Evolutionary conservation across 2,888 invertebrate species (phyloP).

Genomic region (Erannis defoliaria): DNA sequence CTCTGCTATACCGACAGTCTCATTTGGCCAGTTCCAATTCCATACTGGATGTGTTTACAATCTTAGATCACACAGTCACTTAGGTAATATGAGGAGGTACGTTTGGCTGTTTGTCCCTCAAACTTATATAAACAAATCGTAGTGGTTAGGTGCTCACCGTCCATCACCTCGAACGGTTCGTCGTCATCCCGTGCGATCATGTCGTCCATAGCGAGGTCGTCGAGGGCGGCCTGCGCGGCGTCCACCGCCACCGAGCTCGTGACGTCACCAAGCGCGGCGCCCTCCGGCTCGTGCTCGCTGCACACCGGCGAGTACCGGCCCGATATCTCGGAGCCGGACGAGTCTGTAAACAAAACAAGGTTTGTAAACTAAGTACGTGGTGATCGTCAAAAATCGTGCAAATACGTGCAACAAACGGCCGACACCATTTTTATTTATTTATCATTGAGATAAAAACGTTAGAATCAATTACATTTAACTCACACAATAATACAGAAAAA

Average conservation of each 20-base stretch:
- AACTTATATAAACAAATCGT: neutral
- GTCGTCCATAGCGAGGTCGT: constrained; percentile 78
- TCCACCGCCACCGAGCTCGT: constrained; percentile 55
- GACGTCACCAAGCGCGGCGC: constrained; percentile 42
- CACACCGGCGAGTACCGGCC: constrained; percentile 90
- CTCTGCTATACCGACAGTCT: too few species aligned
- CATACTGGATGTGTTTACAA: too few species aligned
- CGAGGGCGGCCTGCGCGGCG: constrained; percentile 72
- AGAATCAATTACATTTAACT: too few species aligned
- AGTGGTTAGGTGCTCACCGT: constrained; percentile 24
- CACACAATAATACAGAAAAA: too few species aligned
- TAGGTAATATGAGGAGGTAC: neutral
- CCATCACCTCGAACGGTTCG: constrained; percentile 49
- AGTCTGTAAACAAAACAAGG: constrained; percentile 60
- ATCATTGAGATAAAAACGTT: too few species aligned
- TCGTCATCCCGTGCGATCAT: constrained; percentile 60
- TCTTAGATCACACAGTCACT: too few species aligned
- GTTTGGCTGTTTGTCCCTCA: too few species aligned
- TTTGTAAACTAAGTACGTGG: too few species aligned
- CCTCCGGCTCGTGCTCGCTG: constrained; percentile 74
- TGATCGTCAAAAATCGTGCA: too few species aligned
- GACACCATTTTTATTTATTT: too few species aligned
- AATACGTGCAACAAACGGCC: too few species aligned
- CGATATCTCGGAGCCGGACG: constrained; percentile 85
- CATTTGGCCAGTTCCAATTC: too few species aligned